These are phyloP conservation scores for Hippoglossus hippoglossus DNA, from an alignment of 2,797 vertebrate genomes.

Conservation along the genomic window DNA sequence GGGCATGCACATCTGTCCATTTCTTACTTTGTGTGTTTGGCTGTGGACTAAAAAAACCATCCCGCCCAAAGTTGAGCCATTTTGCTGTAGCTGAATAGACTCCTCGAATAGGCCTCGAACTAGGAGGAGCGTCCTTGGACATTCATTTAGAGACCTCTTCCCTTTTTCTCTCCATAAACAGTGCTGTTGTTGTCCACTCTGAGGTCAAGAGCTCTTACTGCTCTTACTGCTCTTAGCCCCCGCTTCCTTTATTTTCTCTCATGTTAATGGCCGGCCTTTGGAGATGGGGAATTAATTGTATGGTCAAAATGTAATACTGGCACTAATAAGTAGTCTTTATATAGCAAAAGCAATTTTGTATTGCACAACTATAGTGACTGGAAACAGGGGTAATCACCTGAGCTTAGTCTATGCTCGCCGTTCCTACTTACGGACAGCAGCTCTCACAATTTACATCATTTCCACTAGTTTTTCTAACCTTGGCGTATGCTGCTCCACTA, in stretches of 20 bases:
- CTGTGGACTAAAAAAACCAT: conserved; percentile 27
- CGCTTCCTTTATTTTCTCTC: conserved; percentile 15
- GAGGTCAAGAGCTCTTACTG: conserved; percentile 24
- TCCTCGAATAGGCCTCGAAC: not conserved
- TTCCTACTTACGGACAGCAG: too few species aligned
- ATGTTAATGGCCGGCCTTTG: conserved; percentile 52
- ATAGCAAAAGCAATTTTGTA: conserved; percentile 1
- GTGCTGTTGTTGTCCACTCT: not conserved
- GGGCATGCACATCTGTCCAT: conserved; percentile 33
- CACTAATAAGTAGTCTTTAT: not conserved
- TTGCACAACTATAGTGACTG: not conserved
- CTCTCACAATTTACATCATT: too few species aligned
- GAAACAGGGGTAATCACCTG: too few species aligned
- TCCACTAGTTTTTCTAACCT: too few species aligned
- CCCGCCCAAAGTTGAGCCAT: conserved; percentile 9
- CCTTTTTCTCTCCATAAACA: conserved; percentile 3
- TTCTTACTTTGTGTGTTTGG: conserved; percentile 24
- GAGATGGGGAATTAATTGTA: not conserved
- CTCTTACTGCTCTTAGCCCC: not conserved
- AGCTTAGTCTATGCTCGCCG: too few species aligned
- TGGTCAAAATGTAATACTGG: conserved; percentile 1
- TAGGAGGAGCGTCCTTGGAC: not conserved
- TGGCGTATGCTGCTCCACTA: too few species aligned
- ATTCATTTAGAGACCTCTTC: not conserved
- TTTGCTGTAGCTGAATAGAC: conserved; percentile 17